Percentiles rank a stretch among this genome's conserved stretches.
Evolutionary conservation across 2,797 vertebrate genomes (phyloP).

Genomic region (Sebastiscus albofasciatus): DNA sequence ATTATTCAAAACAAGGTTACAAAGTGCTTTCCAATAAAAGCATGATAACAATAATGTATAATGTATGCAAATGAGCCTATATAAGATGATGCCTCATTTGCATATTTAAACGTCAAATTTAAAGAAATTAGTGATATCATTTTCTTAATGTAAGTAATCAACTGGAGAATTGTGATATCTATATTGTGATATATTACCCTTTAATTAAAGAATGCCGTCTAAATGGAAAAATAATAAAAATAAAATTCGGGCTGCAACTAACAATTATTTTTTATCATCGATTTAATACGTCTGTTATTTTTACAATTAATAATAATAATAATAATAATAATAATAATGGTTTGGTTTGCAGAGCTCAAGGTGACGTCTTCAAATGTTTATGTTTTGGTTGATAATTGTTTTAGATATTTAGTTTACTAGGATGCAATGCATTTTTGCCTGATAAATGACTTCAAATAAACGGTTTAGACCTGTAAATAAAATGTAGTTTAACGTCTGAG

Average conservation of each 20-base stretch:
- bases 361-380: not conserved
- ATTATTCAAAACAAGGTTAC: too few relatives aligned
- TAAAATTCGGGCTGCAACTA: not conserved
- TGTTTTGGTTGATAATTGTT: not conserved
- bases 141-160: too few relatives aligned
- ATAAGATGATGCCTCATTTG: too few relatives aligned
- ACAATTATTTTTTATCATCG: not conserved
- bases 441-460: accelerated
- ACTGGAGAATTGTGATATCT: too few relatives aligned
- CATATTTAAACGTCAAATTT: too few relatives aligned
- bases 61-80: too few relatives aligned
- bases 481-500: not conserved
- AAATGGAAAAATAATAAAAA: too few relatives aligned
- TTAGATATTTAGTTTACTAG: not conserved
- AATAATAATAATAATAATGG: not conserved
- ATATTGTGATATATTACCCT: not conserved
- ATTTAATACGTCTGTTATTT: not conserved
- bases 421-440: not conserved
- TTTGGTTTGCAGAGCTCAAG: not conserved
- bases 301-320: not conserved
- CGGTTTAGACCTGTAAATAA: not conserved
- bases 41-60: too few relatives aligned
- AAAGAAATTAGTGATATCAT: too few relatives aligned
- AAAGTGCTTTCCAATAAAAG: too few relatives aligned
- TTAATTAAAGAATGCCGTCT: not conserved